Percentiles rank a stretch among this genome's conserved stretches.
Evolutionary conservation across 53 echinoderm and acorn worm genomes (phyloP).

Genomic region (Zoroaster sp.): DNA sequence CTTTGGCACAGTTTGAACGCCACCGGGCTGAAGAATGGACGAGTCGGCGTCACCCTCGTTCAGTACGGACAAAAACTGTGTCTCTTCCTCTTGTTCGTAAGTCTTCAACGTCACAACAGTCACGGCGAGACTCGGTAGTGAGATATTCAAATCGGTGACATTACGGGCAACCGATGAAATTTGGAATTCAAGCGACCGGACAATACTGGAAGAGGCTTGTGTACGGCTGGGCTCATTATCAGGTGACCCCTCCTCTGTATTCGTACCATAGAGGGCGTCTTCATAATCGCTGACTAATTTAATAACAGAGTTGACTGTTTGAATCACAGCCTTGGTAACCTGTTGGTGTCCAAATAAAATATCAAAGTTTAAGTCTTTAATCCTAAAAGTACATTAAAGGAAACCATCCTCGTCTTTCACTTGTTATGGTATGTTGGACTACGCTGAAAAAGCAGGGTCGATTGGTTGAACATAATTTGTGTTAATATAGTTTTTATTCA

Average conservation of each 20-base stretch:
- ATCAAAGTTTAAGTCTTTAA: neutral
- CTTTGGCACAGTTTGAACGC: neutral
- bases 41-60: constrained; percentile 43
- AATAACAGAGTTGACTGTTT: constrained; percentile 61
- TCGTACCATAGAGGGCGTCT: neutral
- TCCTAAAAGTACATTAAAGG: too few species aligned
- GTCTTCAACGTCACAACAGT: constrained; percentile 1
- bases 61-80: constrained; percentile 21
- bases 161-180: constrained; percentile 21
- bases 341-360: too few species aligned
- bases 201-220: constrained; percentile 33
- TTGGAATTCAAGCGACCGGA: constrained; percentile 48
- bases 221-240: neutral
- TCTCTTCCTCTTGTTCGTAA: neutral
- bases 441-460: too few species aligned
- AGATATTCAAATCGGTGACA: neutral
- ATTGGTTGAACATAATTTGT: too few species aligned
- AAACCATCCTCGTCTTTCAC: too few species aligned
- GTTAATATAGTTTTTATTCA: too few species aligned
- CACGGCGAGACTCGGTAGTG: constrained; percentile 3
- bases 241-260: neutral
- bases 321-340: constrained; percentile 67
- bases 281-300: constrained; percentile 19
- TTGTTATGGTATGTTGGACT: too few species aligned
- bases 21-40: constrained; percentile 6